Evolutionary conservation across 2,113 vertebrate genomes (phyloP), one percentile per base, ranked within the genome.

Genomic region (Eptatretus burgeri): DNA sequence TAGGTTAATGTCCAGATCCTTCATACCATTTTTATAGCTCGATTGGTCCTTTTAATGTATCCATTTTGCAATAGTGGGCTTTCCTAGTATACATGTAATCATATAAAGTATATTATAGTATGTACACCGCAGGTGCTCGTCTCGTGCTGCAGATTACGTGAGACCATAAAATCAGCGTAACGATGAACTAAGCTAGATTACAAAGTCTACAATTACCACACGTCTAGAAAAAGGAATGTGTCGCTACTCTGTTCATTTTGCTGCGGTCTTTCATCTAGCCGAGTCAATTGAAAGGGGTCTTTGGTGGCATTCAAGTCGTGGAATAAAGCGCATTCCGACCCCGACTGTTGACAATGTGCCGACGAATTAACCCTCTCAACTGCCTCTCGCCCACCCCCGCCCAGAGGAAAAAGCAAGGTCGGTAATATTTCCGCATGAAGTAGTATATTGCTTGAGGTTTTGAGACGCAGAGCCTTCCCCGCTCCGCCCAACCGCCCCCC

Each of bases 161-260:
- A 20, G 56, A 17, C 56, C 56, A 60, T 10, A 60, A 60, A 60
- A 60, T 60, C 56, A 60, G n/a, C 56, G 56, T 20, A 20, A 60
- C 56, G 56, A 60, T 60, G 56, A 60, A 60, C 56, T 60, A 60
- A 60, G 56, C 56, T 60, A 60, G 20, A 60, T 60, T 60, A 60
- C 56, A 60, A 60, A 60, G 56, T 60, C 56, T 60, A 60, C 56
- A 60, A 60, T 60, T 60, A 60, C 56, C n/a, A 60, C 56, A 60
- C 56, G 56, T 60, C 56, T 60, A 60, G n/a, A 60, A 60, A 60
- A 60, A 60, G 56, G 56, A 60, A 60, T 60, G 56, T 20, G 56
- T 60, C 20, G 56, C 20, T 60, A 60, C 56, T 60, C 56, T 60
- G 56, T 60, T 60, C 56, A 60, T 60, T 60, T 60, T 60, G 56